Evolutionary conservation across 2,113 vertebrate genomes (phyloP).

Genomic region (Pipa parva): DNA sequence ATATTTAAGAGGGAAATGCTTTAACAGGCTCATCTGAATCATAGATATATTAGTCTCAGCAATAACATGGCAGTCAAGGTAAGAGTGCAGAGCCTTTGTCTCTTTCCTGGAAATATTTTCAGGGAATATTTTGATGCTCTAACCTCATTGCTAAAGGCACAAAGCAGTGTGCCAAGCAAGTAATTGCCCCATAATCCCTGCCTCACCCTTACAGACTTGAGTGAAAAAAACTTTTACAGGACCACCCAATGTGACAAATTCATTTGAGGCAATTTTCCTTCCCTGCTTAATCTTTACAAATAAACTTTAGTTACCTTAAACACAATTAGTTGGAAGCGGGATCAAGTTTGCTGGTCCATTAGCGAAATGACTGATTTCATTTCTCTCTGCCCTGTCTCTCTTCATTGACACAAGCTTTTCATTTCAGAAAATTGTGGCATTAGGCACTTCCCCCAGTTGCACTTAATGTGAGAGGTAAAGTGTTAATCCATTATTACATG

Average conservation of each 20-base stretch:
- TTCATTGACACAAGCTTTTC: neutral
- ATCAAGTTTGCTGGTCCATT: conserved; percentile 35
- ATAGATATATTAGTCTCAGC: neutral
- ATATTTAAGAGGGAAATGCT: no score
- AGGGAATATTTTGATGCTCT: conserved; percentile 5
- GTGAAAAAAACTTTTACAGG: conserved; percentile 9
- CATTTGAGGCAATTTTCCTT: conserved; percentile 22
- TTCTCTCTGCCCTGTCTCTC: neutral
- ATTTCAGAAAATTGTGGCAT: neutral
- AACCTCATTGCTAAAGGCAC: conserved; percentile 15
- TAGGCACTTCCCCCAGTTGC: neutral
- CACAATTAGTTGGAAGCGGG: conserved; percentile 27
- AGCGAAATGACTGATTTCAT: neutral
- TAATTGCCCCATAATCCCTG: conserved; percentile 30
- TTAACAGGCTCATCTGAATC: no score
- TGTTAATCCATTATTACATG: conserved; percentile 1
- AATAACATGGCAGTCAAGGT: neutral
- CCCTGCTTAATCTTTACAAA: conserved; percentile 28
- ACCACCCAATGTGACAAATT: conserved; percentile 33
- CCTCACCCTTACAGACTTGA: conserved; percentile 14
- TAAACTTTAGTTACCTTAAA: conserved; percentile 32
- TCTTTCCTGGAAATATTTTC: conserved; percentile 7
- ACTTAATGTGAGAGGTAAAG: neutral
- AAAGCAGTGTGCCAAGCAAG: conserved; percentile 14
- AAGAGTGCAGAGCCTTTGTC: neutral